Evolutionary conservation across 2,797 vertebrate genomes (phyloP), one percentile per base, ranked within the genome.

Genomic region (Tachyglossus aculeatus): DNA sequence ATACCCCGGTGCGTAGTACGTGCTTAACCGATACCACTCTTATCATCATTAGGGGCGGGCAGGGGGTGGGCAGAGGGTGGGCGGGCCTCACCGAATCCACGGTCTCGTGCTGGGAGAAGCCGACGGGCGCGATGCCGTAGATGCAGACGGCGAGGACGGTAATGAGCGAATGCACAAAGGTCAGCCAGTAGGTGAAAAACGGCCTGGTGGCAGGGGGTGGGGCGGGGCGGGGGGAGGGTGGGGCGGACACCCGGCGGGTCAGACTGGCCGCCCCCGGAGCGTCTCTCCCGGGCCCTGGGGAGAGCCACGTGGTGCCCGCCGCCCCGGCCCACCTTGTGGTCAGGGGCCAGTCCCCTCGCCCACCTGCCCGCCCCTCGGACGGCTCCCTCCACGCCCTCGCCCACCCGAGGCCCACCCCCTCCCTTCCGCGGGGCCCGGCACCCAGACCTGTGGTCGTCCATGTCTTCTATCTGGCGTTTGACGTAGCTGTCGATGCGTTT

Each of bases 111-210:
- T 99, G 98, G 1, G 96, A 96, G 88, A 99, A 98, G 80, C 98
- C 98, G 69, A 99, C 91, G 0, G 98, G 98, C 15, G 96, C 98
- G 0, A 99, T 96, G 57, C 97, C 96, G 0, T 98, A 98, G 88
- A 98, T 98, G 32, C 93, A 93, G 75, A 99, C 96, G 0, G 97
- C 94, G 3, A 99, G 90, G 75, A 98, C 94, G 76, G 98, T 99
- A 85, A 99, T 96, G 67, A 99, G 95, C 12, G 97, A 93, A 86
- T 99, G 98, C 88, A 98, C 98, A 64, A 98, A 94, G 32, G 96
- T 99, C 78, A 99, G 96, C 97, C 97, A 99, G 91, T 99, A 99
- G 15, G 98, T 99, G 88, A 99, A 99, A 92, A 98, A 99, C 41
- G 98, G 97, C 91, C 98, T 99, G 56, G 29, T 37, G 38, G 82